Percentiles rank a stretch among this genome's conserved stretches.
phyloP scores from a whole-genome alignment of 2,888 invertebrate species.

The Limnephilus marmoratus region DNA sequence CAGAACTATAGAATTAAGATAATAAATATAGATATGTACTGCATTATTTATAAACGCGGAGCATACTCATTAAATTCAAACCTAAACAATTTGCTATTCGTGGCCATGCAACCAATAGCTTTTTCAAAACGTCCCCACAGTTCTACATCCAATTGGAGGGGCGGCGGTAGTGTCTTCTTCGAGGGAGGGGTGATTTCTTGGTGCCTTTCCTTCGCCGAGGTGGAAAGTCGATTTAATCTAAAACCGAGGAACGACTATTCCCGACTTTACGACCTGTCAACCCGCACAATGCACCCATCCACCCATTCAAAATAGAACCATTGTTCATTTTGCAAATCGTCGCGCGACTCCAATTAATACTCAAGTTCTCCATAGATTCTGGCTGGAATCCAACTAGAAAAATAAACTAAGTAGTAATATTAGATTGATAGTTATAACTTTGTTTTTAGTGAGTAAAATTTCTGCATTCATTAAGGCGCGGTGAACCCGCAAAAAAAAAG shows the following conservation, averaged over 20 bases:
- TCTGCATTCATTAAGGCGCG: background rate
- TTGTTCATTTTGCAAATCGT: background rate
- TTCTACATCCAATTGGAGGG: background rate
- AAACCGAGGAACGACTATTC: background rate
- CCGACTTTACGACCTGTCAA: slow-evolving; percentile 1
- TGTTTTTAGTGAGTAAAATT: background rate
- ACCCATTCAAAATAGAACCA: background rate
- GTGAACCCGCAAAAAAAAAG: too few relatives aligned
- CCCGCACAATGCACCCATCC: slow-evolving; percentile 4
- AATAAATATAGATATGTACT: too few relatives aligned
- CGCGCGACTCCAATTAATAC: background rate
- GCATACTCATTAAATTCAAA: background rate
- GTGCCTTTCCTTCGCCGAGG: background rate
- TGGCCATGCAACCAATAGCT: background rate
- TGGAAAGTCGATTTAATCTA: background rate
- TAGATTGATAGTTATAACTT: too few relatives aligned
- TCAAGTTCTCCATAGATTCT: too few relatives aligned
- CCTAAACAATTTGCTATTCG: background rate
- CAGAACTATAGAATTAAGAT: background rate
- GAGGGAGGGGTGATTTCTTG: background rate
- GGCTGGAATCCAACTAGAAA: background rate
- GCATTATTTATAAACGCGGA: too few relatives aligned
- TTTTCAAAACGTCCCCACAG: background rate
- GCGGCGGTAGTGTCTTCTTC: background rate
- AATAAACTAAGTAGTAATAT: background rate